These are phyloP conservation scores for Sminthopsis crassicaudata DNA, from an alignment of 2,113 vertebrate species.

Conservation along the genomic window DNA sequence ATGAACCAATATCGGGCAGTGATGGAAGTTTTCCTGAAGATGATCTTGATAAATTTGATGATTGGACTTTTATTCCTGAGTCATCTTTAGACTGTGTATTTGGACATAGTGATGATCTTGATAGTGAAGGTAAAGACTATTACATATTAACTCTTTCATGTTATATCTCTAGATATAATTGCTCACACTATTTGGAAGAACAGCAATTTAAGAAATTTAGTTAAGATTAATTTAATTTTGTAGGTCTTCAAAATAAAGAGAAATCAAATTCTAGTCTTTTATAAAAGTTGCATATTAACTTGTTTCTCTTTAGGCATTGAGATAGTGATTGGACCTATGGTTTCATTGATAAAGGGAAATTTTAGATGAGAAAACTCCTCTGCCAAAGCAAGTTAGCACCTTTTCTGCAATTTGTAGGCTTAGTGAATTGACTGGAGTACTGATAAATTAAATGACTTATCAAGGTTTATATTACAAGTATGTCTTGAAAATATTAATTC, in stretches of 20 bases:
- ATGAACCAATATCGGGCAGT: constrained; percentile 70
- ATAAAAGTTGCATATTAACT: not conserved
- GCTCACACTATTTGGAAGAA: not conserved
- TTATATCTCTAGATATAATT: not conserved
- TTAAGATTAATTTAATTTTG: constrained; percentile 1
- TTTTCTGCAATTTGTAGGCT: not conserved
- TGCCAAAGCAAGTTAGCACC: not conserved
- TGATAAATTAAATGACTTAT: not conserved
- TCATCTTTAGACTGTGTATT: constrained; percentile 85
- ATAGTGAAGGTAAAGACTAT: constrained; percentile 90
- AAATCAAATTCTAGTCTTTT: not conserved
- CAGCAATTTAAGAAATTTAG: not conserved
- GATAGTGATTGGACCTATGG: not conserved
- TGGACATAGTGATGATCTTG: constrained; percentile 87
- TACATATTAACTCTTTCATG: not conserved
- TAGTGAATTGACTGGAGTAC: not conserved
- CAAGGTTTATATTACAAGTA: not conserved
- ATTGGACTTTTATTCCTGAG: constrained; percentile 88
- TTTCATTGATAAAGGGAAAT: not conserved
- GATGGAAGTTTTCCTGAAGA: constrained; percentile 86
- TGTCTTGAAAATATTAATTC: not conserved
- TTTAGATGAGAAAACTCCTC: not conserved
- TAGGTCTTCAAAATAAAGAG: not conserved
- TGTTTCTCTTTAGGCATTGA: not conserved
- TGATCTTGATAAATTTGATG: constrained; percentile 86